phyloP scores from a whole-genome alignment of 2,797 vertebrate species.

The Pyrocephalus nanus region DNA sequence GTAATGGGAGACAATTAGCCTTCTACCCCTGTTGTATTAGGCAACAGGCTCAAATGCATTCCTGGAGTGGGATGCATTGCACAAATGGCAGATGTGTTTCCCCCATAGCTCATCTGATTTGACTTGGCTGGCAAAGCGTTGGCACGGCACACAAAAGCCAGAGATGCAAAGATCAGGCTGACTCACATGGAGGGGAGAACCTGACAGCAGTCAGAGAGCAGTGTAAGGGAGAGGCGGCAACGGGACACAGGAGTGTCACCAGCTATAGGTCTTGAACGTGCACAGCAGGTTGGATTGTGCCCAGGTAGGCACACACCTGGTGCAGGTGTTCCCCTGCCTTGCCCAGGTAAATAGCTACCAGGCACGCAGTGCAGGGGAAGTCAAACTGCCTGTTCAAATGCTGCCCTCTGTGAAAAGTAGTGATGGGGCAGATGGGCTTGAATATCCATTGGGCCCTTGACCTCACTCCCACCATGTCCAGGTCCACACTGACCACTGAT shows the following conservation, averaged over 20 bases:
- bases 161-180: neutral
- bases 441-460: accelerated
- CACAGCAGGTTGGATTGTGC: neutral
- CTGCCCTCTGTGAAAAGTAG: neutral
- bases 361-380: neutral
- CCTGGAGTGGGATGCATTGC: neutral
- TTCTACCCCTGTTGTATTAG: neutral
- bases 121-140: accelerated
- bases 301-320: neutral
- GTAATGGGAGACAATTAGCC: neutral
- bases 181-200: neutral
- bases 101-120: neutral
- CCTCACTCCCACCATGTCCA: neutral
- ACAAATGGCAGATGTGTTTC: neutral
- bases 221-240: neutral
- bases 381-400: neutral
- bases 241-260: neutral
- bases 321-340: neutral
- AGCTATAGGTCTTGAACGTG: neutral
- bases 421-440: neutral
- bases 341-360: neutral
- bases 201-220: neutral
- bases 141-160: neutral
- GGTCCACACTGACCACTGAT: too few relatives aligned
- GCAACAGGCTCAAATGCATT: neutral